Conservation (phyloP, 1,140 invertebrate genomes). For the Antheraea mylitta region DNA sequence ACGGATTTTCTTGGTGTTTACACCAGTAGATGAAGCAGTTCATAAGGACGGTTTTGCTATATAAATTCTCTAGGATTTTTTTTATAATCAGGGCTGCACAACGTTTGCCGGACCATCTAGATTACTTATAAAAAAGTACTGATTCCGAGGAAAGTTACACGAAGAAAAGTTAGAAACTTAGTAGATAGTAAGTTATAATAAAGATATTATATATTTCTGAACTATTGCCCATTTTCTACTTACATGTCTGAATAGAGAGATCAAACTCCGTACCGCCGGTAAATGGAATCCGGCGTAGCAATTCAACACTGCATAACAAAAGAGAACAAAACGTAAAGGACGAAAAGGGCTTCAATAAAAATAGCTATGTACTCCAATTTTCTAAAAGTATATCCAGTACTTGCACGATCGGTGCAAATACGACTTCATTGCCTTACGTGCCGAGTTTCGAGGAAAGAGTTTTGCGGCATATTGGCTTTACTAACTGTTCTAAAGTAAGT, state of each 20-base stretch:
- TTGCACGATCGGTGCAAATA: background rate
- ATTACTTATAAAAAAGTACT: too few species aligned
- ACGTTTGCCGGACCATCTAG: too few species aligned
- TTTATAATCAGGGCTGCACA: too few species aligned
- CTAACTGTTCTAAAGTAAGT: constrained; percentile 36
- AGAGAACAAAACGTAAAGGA: background rate
- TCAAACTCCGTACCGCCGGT: background rate
- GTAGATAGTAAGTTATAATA: too few species aligned
- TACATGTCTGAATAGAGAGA: background rate
- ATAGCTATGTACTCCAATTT: constrained; percentile 7
- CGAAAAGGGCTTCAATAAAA: background rate
- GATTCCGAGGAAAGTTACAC: too few species aligned
- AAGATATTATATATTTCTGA: too few species aligned
- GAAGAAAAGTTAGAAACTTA: too few species aligned
- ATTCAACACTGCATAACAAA: background rate
- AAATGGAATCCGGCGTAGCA: background rate
- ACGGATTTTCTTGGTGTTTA: too few species aligned
- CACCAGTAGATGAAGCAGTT: too few species aligned
- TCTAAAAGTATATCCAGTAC: constrained; percentile 3
- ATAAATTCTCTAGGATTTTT: too few species aligned
- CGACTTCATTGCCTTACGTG: background rate
- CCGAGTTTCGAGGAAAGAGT: constrained; percentile 29
- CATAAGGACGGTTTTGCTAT: too few species aligned
- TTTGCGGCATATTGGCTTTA: constrained; percentile 32
- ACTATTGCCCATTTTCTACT: background rate